Conservation (phyloP, 1,140 invertebrate species). For the Conopomorpha cramerella region DNA sequence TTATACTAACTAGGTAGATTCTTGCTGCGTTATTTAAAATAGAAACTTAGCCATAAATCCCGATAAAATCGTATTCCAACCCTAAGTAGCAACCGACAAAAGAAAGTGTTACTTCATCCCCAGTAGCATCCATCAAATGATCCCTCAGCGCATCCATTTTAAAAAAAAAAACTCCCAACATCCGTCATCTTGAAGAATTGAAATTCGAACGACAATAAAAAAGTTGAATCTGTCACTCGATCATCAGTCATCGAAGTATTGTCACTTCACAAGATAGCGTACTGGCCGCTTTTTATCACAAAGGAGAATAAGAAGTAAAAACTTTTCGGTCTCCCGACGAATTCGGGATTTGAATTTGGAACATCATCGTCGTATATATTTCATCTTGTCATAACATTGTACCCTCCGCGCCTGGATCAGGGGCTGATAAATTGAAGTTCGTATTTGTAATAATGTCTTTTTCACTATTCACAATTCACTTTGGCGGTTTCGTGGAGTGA, state of each 20-base stretch:
- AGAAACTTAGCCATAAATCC: too few species aligned
- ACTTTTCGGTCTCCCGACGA: slow-evolving; percentile 30
- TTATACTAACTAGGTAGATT: too few species aligned
- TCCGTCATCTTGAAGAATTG: neutral
- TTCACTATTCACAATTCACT: slow-evolving; percentile 37
- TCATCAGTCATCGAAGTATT: slow-evolving; percentile 43
- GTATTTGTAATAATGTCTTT: slow-evolving; percentile 57
- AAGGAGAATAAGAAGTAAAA: slow-evolving; percentile 31
- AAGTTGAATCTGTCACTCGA: slow-evolving; percentile 4
- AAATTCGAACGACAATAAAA: neutral
- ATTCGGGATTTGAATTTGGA: slow-evolving; percentile 40
- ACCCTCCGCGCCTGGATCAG: slow-evolving; percentile 44
- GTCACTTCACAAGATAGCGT: slow-evolving; percentile 39
- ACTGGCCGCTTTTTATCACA: slow-evolving; percentile 20
- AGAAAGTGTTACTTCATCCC: too few species aligned
- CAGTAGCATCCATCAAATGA: too few species aligned
- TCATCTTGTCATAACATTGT: slow-evolving; percentile 56
- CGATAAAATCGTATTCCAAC: neutral
- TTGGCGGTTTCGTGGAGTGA: slow-evolving; percentile 22
- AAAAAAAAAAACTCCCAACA: neutral
- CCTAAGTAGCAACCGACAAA: neutral
- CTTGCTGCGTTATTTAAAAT: too few species aligned
- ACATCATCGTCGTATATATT: slow-evolving; percentile 51
- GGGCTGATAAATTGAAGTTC: slow-evolving; percentile 52
- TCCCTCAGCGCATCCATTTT: too few species aligned